Conservation (phyloP, 2,113 vertebrate genomes). For the Cynoglossus semilaevis region DNA sequence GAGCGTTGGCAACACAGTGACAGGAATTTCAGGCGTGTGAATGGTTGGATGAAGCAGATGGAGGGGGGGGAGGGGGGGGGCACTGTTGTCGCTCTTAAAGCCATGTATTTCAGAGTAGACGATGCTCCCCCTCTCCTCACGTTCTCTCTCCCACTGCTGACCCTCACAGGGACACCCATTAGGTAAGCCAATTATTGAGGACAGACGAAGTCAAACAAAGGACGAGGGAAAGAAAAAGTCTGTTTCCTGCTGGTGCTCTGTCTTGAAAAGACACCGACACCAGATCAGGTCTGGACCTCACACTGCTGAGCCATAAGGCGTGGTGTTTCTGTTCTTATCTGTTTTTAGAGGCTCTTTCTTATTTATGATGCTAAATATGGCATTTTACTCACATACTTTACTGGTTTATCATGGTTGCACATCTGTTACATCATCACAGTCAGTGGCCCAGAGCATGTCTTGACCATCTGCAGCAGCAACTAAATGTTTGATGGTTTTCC, state of each 20-base stretch:
- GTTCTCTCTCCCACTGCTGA: not conserved
- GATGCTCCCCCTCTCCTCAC: not conserved
- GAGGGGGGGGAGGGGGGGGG: not conserved
- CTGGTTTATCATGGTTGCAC: too few species aligned
- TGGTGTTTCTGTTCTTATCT: conserved; percentile 6
- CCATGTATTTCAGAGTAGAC: not conserved
- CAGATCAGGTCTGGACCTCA: conserved; percentile 16
- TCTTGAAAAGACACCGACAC: conserved; percentile 28
- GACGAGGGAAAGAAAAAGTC: conserved; percentile 27
- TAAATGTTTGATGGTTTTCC: too few species aligned
- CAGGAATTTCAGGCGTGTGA: conserved; percentile 21
- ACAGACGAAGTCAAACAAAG: conserved; percentile 39
- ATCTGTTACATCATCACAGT: too few species aligned
- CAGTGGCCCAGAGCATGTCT: too few species aligned
- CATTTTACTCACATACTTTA: not conserved
- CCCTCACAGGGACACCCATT: conserved; percentile 22
- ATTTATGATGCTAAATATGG: not conserved
- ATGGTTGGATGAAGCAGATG: conserved; percentile 1
- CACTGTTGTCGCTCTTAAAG: not conserved
- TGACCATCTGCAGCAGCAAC: too few species aligned
- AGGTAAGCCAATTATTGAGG: conserved; percentile 25
- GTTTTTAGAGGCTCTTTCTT: not conserved
- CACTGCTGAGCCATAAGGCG: not conserved
- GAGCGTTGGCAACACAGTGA: conserved; percentile 15
- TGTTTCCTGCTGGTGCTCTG: conserved; percentile 11